A percentile compares a stretch with the other conserved stretches of the same genome.
Conservation (phyloP, 2,113 vertebrate species). For the Formicarius rufipectus region DNA sequence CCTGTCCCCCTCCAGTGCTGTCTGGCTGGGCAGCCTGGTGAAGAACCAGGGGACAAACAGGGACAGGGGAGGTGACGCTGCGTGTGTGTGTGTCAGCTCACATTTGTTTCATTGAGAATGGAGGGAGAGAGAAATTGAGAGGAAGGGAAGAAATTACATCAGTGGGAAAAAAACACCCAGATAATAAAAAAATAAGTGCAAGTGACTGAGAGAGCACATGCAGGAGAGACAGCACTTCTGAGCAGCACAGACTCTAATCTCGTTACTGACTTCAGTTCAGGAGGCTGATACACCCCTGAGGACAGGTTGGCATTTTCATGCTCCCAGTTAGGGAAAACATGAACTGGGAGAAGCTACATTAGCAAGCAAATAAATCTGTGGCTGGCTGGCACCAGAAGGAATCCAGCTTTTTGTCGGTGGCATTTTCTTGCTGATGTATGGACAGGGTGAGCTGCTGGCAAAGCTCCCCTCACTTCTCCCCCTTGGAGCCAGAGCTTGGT, state of each 20-base stretch:
- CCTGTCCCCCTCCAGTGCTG: not conserved
- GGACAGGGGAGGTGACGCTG: not conserved
- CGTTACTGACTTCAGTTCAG: conserved; percentile 2
- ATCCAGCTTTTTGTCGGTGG: not conserved
- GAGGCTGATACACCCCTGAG: conserved; percentile 69
- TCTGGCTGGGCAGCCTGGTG: not conserved
- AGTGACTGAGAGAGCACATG: not conserved
- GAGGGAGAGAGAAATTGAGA: not conserved
- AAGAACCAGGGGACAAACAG: not conserved
- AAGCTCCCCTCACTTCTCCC: not conserved
- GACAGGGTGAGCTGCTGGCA: not conserved
- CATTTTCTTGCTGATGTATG: conserved; percentile 35
- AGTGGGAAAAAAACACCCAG: not conserved
- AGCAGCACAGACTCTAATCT: conserved; percentile 35
- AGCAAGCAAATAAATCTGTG: conserved; percentile 69
- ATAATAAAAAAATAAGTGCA: not conserved
- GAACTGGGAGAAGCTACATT: conserved; percentile 63
- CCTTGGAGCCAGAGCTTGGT: not conserved
- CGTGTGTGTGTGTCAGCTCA: not conserved
- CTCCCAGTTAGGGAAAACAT: conserved; percentile 71
- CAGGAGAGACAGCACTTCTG: not conserved
- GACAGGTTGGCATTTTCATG: conserved; percentile 75
- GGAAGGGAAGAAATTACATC: not conserved
- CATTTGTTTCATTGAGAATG: not conserved
- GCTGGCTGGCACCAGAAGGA: conserved; percentile 15